These are phyloP conservation scores for Drosophila hydei DNA, from an alignment of 1,140 invertebrate genomes.

Conservation along the genomic window DNA sequence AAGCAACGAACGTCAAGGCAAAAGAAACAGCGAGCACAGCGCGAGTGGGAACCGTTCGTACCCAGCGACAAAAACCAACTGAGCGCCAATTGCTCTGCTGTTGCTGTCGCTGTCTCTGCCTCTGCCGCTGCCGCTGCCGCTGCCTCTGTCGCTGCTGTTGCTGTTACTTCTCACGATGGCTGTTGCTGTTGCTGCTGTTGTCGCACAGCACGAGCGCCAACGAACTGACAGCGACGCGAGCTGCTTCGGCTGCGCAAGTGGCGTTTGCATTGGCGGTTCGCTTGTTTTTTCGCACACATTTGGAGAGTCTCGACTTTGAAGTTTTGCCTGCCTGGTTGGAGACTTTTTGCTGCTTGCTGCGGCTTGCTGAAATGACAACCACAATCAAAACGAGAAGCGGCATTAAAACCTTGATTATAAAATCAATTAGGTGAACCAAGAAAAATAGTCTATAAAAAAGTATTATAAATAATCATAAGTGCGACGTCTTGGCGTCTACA, in stretches of 20 bases:
- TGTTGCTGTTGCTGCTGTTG: slow-evolving; percentile 20
- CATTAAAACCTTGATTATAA: slow-evolving; percentile 77
- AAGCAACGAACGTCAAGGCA: slow-evolving; percentile 22
- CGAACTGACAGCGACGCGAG: slow-evolving; percentile 52
- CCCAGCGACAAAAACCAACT: slow-evolving; percentile 58
- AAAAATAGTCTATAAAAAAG: slow-evolving; percentile 19
- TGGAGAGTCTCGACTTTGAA: slow-evolving; percentile 50
- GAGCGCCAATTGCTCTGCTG: slow-evolving; percentile 30
- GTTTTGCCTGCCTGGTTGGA: slow-evolving; percentile 32
- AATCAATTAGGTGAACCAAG: slow-evolving; percentile 65
- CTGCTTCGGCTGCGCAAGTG: slow-evolving; percentile 68
- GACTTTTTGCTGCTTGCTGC: slow-evolving; percentile 9
- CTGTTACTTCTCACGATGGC: slow-evolving; percentile 10
- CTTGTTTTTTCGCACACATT: slow-evolving; percentile 51
- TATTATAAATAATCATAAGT: slow-evolving; percentile 38
- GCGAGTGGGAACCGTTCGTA: slow-evolving; percentile 54
- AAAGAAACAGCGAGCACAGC: slow-evolving; percentile 25
- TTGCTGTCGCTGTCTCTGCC: slow-evolving; percentile 1
- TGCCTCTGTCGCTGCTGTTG: slow-evolving; percentile 13
- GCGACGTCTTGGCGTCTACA: slow-evolving; percentile 44
- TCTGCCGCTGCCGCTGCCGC: slow-evolving; percentile 26
- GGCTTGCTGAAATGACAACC: slow-evolving; percentile 63
- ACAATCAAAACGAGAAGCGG: slow-evolving; percentile 55
- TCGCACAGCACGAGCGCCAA: slow-evolving; percentile 50
- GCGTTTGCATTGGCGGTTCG: slow-evolving; percentile 56